A percentile compares a stretch with the other conserved stretches of the same genome.
phyloP scores from a whole-genome alignment of 2,113 vertebrate species.

The Rissa tridactyla region DNA sequence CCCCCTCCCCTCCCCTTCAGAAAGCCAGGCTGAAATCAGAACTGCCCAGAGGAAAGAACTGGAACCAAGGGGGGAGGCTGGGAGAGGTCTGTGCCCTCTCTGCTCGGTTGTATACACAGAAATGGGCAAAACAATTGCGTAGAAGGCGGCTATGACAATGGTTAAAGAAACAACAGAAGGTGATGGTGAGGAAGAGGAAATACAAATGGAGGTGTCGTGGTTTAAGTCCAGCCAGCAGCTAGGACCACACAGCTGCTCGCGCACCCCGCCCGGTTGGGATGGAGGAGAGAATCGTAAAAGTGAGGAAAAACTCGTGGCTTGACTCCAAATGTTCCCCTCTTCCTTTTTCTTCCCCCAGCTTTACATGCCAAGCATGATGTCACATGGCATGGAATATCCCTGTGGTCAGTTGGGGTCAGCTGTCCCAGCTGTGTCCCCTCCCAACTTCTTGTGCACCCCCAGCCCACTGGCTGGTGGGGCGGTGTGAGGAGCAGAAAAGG shows the following conservation, averaged over 20 bases:
- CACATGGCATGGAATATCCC: neutral
- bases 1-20: neutral
- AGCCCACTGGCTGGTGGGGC: neutral
- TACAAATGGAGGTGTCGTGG: fast-evolving
- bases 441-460: neutral
- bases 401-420: neutral
- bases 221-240: neutral
- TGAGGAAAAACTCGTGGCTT: neutral
- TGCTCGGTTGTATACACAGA: too few relatives aligned
- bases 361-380: neutral
- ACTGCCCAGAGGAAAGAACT: fast-evolving
- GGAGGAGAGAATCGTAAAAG: neutral
- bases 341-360: neutral
- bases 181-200: neutral
- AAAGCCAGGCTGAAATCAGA: neutral
- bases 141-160: fast-evolving
- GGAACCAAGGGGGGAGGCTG: neutral
- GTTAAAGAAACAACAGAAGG: neutral
- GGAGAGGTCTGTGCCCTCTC: neutral
- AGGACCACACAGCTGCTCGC: neutral
- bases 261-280: neutral
- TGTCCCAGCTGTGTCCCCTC: neutral
- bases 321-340: neutral
- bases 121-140: fast-evolving
- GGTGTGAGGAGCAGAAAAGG: neutral